Percentiles rank a stretch among this genome's conserved stretches.
These are phyloP conservation scores for Semicossyphus pulcher DNA, from an alignment of 2,113 vertebrate genomes.

Conservation along the genomic window DNA sequence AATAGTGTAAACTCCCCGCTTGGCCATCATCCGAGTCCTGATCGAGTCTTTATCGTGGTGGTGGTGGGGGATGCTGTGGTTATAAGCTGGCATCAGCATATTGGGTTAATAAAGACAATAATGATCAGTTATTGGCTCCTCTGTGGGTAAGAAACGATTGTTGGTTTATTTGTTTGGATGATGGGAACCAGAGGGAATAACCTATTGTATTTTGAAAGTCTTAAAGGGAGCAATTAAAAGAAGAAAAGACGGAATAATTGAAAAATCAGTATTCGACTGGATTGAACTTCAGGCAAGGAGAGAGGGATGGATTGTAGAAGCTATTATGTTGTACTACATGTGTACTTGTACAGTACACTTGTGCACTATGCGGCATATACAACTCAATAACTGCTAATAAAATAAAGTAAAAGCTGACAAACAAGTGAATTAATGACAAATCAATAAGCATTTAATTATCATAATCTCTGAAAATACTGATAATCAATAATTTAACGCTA, in stretches of 20 bases:
- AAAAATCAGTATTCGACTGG: background rate
- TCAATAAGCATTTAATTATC: background rate
- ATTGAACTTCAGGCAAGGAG: background rate
- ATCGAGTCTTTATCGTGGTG: conserved; percentile 38
- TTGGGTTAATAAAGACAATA: conserved; percentile 46
- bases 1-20: conserved; percentile 43
- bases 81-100: conserved; percentile 43
- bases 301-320: background rate
- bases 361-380: background rate
- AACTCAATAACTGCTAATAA: background rate
- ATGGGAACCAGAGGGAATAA: conserved; percentile 10
- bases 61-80: conserved; percentile 17
- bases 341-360: too few relatives aligned
- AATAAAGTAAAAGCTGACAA: background rate
- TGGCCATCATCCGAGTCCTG: conserved; percentile 48
- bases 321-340: background rate
- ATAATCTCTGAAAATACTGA: background rate
- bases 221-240: conserved; percentile 16
- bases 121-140: conserved; percentile 43
- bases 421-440: background rate
- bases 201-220: conserved; percentile 21
- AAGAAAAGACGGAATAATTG: conserved; percentile 1
- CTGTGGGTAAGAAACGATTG: conserved; percentile 16
- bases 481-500: background rate
- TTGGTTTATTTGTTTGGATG: conserved; percentile 42